Evolutionary conservation across 2,113 vertebrate species (phyloP).

Genomic region (Axis porcinus): DNA sequence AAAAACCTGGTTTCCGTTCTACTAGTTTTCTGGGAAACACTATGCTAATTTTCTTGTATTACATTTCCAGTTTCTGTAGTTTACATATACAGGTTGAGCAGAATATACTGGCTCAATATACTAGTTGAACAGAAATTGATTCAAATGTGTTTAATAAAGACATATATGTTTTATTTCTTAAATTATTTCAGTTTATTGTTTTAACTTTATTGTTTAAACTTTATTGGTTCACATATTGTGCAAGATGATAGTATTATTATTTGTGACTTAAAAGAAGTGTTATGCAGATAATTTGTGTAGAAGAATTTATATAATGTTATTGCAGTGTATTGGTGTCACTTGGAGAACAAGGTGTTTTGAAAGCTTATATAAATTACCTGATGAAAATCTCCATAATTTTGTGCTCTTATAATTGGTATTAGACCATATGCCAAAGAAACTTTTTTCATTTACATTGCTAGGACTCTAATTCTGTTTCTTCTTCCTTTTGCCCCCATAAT

Average conservation of each 20-base stretch:
- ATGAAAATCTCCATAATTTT: neutral
- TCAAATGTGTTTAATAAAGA: slow-evolving; percentile 9
- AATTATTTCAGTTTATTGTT: neutral
- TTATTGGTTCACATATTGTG: neutral
- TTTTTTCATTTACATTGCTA: neutral
- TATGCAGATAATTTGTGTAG: neutral
- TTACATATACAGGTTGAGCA: neutral
- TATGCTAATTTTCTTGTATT: neutral
- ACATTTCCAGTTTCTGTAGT: neutral
- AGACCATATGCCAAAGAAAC: neutral
- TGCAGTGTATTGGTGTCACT: neutral
- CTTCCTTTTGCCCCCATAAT: neutral
- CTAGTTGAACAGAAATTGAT: neutral
- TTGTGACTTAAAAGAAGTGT: neutral
- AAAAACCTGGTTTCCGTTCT: neutral
- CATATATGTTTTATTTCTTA: neutral
- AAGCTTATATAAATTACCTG: neutral
- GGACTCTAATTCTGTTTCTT: neutral
- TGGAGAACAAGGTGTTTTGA: neutral
- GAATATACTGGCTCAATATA: neutral
- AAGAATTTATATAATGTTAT: neutral
- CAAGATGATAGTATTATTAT: neutral
- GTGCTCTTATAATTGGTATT: neutral
- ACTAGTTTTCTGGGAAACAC: neutral
- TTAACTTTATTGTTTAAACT: neutral